phyloP scores from a whole-genome alignment of 2,888 invertebrate genomes.

The Aromia moschata region DNA sequence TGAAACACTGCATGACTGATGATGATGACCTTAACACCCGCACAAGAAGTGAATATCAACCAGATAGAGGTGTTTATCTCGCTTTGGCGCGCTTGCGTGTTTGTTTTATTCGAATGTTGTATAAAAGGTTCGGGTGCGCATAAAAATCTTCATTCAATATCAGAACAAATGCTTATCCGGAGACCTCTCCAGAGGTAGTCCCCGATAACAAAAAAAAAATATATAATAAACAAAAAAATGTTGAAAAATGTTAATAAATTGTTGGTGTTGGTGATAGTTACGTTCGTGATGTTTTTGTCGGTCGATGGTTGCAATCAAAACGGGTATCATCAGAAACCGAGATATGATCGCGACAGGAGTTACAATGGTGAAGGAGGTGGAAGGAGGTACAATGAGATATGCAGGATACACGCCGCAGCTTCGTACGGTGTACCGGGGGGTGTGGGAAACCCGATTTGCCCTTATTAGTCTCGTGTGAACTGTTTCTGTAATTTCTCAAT shows the following conservation, averaged over 20 bases:
- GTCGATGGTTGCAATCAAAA: constrained; percentile 23
- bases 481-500: too few relatives aligned
- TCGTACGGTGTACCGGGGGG: constrained; percentile 68
- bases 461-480: too few relatives aligned
- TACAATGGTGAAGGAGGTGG: constrained; percentile 58
- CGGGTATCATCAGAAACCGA: constrained; percentile 29
- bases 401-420: constrained; percentile 72
- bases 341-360: constrained; percentile 37
- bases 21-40: constrained; percentile 19
- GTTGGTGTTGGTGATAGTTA: background rate
- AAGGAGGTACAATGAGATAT: constrained; percentile 75
- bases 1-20: constrained; percentile 2
- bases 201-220: too few relatives aligned
- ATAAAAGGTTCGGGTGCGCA: constrained; percentile 16
- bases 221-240: too few relatives aligned
- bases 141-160: constrained; percentile 15
- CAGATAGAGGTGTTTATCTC: constrained; percentile 8
- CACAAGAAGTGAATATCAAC: constrained; percentile 25
- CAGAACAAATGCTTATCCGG: constrained; percentile 9
- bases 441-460: constrained; percentile 50
- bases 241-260: constrained; percentile 1
- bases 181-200: constrained; percentile 24
- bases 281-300: background rate
- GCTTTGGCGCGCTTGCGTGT: constrained; percentile 14
- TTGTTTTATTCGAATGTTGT: constrained; percentile 1